Conservation (phyloP, 2,113 vertebrate genomes). For the Peromyscus polionotus region DNA sequence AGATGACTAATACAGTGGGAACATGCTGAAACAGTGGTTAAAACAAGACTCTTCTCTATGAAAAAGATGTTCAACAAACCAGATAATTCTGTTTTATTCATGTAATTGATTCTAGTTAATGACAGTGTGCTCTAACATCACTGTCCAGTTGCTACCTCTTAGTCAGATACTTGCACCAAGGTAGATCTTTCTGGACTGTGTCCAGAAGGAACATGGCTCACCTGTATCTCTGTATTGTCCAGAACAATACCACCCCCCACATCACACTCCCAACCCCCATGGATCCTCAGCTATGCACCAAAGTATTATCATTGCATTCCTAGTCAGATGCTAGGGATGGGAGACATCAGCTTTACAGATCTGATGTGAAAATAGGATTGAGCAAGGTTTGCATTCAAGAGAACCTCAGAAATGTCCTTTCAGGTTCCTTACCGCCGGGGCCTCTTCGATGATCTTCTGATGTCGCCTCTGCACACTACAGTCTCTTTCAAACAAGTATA, state of each 20-base stretch:
- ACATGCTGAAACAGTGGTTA: neutral
- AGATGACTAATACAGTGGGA: neutral
- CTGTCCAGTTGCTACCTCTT: neutral
- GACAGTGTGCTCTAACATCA: neutral
- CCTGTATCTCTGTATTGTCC: neutral
- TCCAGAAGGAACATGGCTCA: neutral
- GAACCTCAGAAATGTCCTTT: neutral
- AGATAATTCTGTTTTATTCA: neutral
- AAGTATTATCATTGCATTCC: too few relatives aligned
- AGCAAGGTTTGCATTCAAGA: neutral
- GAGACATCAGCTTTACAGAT: neutral
- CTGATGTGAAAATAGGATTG: neutral
- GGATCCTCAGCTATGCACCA: neutral
- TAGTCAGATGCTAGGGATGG: neutral
- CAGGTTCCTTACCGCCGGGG: conserved; percentile 92
- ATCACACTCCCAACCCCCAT: neutral
- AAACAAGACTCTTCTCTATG: neutral
- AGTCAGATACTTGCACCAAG: neutral
- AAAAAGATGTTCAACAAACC: neutral
- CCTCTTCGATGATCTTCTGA: conserved; percentile 99
- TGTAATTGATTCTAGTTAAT: neutral
- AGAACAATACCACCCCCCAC: neutral
- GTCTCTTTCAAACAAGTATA: conserved; percentile 98
- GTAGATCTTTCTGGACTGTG: neutral
- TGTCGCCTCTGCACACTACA: conserved; percentile 98